Conservation (phyloP, 2,113 vertebrate species). For the Cairina moschata region DNA sequence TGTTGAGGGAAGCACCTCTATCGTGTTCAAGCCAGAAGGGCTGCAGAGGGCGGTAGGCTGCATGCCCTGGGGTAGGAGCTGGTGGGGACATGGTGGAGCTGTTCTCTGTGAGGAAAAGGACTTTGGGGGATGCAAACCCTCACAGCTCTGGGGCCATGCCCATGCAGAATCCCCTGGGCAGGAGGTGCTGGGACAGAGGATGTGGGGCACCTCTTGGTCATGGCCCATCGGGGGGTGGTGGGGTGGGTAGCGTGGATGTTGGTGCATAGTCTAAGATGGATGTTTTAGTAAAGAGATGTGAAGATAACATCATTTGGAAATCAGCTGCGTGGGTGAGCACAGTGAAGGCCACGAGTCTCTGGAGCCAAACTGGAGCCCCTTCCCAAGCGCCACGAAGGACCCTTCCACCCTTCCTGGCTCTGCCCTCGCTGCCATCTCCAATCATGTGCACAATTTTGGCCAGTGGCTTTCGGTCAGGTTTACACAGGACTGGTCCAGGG, state of each 20-base stretch:
- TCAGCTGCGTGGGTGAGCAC: not conserved
- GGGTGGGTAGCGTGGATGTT: rapidly evolving
- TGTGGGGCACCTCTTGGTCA: not conserved
- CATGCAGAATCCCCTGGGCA: not conserved
- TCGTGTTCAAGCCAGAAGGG: not conserved
- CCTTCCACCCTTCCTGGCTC: not conserved
- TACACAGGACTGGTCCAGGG: not conserved
- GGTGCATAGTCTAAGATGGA: not conserved
- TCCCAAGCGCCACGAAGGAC: not conserved
- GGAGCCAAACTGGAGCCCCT: not conserved
- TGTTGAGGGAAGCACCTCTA: not conserved
- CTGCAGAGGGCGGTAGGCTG: not conserved
- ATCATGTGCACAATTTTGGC: not conserved
- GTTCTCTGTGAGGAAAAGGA: not conserved
- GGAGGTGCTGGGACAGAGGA: not conserved
- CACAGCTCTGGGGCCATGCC: not conserved
- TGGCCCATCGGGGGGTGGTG: rapidly evolving
- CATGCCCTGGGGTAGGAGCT: not conserved
- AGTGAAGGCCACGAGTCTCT: not conserved
- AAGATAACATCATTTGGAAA: not conserved
- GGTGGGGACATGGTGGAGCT: not conserved
- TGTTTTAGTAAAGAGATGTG: not conserved
- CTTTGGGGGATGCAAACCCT: not conserved
- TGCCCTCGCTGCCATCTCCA: not conserved
- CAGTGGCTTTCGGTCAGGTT: not conserved